Base-by-base conservation (phyloP, 2,797 vertebrate species). In the Miichthys miiuy region DNA sequence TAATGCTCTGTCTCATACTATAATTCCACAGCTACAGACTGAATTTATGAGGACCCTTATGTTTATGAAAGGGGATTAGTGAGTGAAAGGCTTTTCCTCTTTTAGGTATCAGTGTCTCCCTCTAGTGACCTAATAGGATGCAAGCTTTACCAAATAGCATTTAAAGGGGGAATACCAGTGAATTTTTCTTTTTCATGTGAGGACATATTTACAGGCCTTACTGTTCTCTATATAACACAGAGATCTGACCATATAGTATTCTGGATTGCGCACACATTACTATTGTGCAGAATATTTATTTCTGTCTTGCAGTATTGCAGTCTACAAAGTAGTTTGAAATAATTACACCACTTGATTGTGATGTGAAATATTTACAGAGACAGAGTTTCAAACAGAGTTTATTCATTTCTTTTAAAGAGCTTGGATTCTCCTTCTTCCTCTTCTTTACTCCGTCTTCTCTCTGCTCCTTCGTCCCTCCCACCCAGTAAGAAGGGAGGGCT, bases 41-140 rank as follows among this genome's bases (percentile, higher is more conserved):
- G 73, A 68, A 60, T 81, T 88, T 71, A 83, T 81, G 80, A 83
- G 64, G 57, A 72, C 73, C 68, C 83, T 79, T 79, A 47, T 85
- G 63, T 83, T 88, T 62, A 80, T 85, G 57, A 88, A 88, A 80
- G 72, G 62, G 83, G 86, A 92, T 90, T 86, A 90, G 79, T 52
- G 64, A 78, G 67, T 56, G 23, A 83, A 85, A 87, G 76, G 77
- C 58, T 75, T 78, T 72, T 67, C 50, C 70, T 79, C 41, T 82
- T 84, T 84, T 68, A 72, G 55, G 63, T 77, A 85, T 75, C 66
- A 87, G 30, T 90, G 89, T 85, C 92, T 89, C 93, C 93, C 88
- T 88, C 92, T 92, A 87, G 90, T 91, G 93, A 65, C 69, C n/a
- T 44, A 67, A 72, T 30, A 27, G 42, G 20, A 81, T 44, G 52